Evolutionary conservation across 2,888 invertebrate species (phyloP).

Genomic region (Lumbricus terrestris): DNA sequence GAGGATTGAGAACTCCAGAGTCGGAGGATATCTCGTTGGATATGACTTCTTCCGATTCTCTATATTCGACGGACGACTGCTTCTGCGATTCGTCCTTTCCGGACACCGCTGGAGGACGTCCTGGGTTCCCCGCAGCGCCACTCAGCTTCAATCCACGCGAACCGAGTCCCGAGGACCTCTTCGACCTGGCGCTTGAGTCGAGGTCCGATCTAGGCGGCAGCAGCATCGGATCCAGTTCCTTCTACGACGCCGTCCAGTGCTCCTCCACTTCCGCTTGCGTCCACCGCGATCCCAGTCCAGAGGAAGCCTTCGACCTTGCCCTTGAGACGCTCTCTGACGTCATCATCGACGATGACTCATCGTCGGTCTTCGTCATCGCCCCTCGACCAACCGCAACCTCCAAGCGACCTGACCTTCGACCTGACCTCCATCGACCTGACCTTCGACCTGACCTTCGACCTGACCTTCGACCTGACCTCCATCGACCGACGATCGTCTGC

Average conservation of each 20-base stretch:
- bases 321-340: constrained; percentile 4
- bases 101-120: not conserved
- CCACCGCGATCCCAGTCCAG: constrained; percentile 3
- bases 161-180: not conserved
- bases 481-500: not conserved
- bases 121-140: not conserved
- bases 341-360: not conserved
- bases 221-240: constrained; percentile 8
- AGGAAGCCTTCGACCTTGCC: constrained; percentile 4
- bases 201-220: not conserved
- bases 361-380: not conserved
- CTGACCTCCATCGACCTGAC: not conserved
- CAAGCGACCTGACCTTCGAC: not conserved
- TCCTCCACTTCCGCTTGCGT: not conserved
- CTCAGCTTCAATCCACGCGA: not conserved
- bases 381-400: not conserved
- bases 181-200: constrained; percentile 9
- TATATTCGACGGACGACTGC: not conserved
- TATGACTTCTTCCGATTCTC: not conserved
- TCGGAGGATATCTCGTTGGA: not conserved
- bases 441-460: not conserved
- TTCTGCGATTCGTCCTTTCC: not conserved
- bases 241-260: constrained; percentile 7
- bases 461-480: not conserved
- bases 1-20: not conserved